Evolutionary conservation across 2,797 vertebrate species (phyloP), one percentile per base, ranked within the genome.

Genomic region (Argyrosomus regius): DNA sequence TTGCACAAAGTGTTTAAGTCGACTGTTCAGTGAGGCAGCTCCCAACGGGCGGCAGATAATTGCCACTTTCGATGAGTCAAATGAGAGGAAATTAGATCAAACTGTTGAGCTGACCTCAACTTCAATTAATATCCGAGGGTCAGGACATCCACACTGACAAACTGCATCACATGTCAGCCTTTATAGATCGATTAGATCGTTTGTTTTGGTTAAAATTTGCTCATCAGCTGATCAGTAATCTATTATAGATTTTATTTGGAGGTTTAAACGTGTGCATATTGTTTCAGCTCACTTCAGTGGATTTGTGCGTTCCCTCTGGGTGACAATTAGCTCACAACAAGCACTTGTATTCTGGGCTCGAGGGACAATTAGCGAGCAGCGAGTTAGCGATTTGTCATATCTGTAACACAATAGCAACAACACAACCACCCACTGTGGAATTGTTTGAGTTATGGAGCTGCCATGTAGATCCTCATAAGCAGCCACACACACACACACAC

Each of bases 261-360:
- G 2, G 26, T 62, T 50, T 62, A 41, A 20, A 57, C n/a, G 0
- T 17, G 70, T 67, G 68, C 60, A 35, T 60, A 45, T 70, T 79
- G 53, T 80, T 80, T 67, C 45, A 41, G 39, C 74, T 75, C 56
- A 64, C 78, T 82, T 63, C 54, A 57, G 65, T 50, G 79, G 71
- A 80, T 82, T 56, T 28, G 71, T 61, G 70, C 60, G 22, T 83
- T 90, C 88, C 91, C 91, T 88, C 26, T 56, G 91, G 91, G 92
- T 88, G 83, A 92, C 90, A 93, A 93, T 93, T 94, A 93, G 78
- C 88, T 80, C 89, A 80, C 90, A 90, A 84, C 88, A 86, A 90
- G 85, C 69, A 13, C 88, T 89, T 49, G 83, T 77, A 60, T 77
- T 67, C 18, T 35, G 10, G 86, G 59, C 92, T 83, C 88, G 0